These are phyloP conservation scores for Priocnemis perturbator DNA, from an alignment of 2,888 invertebrate species.

Conservation along the genomic window DNA sequence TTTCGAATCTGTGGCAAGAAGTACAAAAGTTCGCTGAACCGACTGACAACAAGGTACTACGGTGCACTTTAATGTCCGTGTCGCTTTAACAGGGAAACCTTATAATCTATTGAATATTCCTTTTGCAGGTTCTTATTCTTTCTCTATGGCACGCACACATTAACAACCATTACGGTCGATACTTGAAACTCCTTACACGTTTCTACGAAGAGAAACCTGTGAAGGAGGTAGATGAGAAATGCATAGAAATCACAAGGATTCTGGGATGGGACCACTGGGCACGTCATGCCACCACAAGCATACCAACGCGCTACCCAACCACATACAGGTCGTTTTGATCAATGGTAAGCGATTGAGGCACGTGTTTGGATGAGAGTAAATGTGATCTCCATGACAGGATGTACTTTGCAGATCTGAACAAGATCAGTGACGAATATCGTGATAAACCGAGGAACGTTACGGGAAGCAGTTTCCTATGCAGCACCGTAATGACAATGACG, in stretches of 20 bases:
- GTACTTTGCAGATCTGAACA: background rate
- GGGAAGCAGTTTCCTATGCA: constrained; percentile 42
- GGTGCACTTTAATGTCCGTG: background rate
- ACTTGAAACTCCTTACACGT: constrained; percentile 85
- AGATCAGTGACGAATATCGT: constrained; percentile 28
- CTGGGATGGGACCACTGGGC: constrained; percentile 86
- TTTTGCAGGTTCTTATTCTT: constrained; percentile 82
- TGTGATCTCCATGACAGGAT: too few species aligned
- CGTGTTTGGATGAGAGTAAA: background rate
- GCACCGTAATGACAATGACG: constrained; percentile 38
- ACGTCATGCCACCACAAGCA: constrained; percentile 77
- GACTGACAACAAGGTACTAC: constrained; percentile 83
- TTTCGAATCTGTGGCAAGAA: constrained; percentile 81
- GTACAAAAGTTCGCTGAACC: constrained; percentile 89
- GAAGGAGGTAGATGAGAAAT: constrained; percentile 83
- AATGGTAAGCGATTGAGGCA: constrained; percentile 34
- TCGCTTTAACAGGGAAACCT: constrained; percentile 4
- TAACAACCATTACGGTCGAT: constrained; percentile 88
- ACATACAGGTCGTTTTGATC: constrained; percentile 84
- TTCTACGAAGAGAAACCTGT: constrained; percentile 88
- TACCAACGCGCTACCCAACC: constrained; percentile 83
- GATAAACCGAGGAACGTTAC: constrained; percentile 37
- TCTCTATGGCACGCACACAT: constrained; percentile 89
- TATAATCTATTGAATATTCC: background rate
- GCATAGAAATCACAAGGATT: constrained; percentile 80